These are phyloP conservation scores for Mya arenaria DNA, from an alignment of 1,140 invertebrate genomes.

Conservation along the genomic window DNA sequence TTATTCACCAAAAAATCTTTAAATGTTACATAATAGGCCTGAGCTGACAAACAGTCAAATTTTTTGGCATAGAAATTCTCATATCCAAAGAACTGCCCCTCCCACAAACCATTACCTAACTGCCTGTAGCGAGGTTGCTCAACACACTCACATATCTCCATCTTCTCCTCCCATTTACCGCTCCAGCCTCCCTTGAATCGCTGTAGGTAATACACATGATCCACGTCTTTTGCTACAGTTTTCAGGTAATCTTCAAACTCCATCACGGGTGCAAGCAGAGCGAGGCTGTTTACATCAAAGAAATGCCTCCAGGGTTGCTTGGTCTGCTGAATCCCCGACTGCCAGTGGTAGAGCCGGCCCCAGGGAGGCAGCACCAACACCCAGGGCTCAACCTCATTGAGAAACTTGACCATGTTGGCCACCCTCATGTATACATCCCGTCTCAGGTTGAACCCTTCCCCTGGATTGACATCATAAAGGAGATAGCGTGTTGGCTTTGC, in stretches of 20 bases:
- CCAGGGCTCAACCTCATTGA: constrained; percentile 83
- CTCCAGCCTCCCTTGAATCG: constrained; percentile 93
- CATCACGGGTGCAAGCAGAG: constrained; percentile 91
- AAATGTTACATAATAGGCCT: constrained; percentile 84
- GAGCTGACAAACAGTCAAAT: constrained; percentile 88
- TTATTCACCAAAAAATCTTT: constrained; percentile 77
- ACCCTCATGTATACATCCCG: constrained; percentile 97
- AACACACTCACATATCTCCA: constrained; percentile 83
- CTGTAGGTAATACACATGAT: constrained; percentile 91
- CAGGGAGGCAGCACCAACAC: constrained; percentile 92
- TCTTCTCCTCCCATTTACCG: constrained; percentile 90
- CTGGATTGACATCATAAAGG: constrained; percentile 95
- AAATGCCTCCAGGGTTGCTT: constrained; percentile 90
- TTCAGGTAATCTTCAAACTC: constrained; percentile 92
- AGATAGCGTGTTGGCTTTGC: constrained; percentile 80
- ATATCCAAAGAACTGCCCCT: constrained; percentile 86
- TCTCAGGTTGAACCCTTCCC: constrained; percentile 98
- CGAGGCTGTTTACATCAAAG: constrained; percentile 92
- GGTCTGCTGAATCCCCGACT: constrained; percentile 83
- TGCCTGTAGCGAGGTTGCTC: constrained; percentile 62
- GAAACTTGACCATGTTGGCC: constrained; percentile 89
- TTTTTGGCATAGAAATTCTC: constrained; percentile 84
- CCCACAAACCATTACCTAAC: constrained; percentile 74
- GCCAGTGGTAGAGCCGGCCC: constrained; percentile 95
- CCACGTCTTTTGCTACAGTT: constrained; percentile 82